Evolutionary conservation across 2,888 invertebrate species (phyloP).

Genomic region (Drosophila multiciliata): DNA sequence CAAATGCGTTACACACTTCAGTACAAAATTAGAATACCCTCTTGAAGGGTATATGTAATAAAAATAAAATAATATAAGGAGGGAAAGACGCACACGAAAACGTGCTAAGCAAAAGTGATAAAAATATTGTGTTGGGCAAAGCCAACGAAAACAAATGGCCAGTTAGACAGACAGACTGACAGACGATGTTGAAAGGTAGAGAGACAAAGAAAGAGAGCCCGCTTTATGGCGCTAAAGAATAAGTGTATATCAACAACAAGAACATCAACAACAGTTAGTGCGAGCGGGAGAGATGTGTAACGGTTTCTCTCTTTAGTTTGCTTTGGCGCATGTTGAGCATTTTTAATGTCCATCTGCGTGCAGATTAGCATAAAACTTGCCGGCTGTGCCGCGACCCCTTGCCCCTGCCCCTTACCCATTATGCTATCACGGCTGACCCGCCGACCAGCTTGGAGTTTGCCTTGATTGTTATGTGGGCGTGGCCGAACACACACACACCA

Average conservation of each 20-base stretch:
- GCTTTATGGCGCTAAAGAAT: slow-evolving; percentile 67
- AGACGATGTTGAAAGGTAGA: not conserved
- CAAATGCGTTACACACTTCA: not conserved
- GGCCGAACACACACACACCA: not conserved
- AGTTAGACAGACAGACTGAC: slow-evolving; percentile 18
- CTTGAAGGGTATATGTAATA: not conserved
- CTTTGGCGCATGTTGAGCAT: slow-evolving; percentile 65
- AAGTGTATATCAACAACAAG: slow-evolving; percentile 57
- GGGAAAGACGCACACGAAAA: slow-evolving; percentile 5
- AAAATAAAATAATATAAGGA: not conserved
- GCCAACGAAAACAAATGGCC: slow-evolving; percentile 46
- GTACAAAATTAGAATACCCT: not conserved
- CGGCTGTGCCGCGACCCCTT: slow-evolving; percentile 15
- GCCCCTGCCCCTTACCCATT: not conserved
- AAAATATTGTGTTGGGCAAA: slow-evolving; percentile 39
- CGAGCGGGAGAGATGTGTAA: not conserved
- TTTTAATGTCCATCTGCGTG: slow-evolving; percentile 74
- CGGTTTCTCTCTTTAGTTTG: slow-evolving; percentile 23
- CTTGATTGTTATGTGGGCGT: slow-evolving; percentile 24
- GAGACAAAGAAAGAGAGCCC: slow-evolving; percentile 48
- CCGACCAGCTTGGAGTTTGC: not conserved
- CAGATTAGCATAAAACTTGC: slow-evolving; percentile 71
- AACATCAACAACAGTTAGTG: slow-evolving; percentile 1
- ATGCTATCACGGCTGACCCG: slow-evolving; percentile 6
- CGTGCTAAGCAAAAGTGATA: slow-evolving; percentile 33